These are phyloP conservation scores for Xylota segnis DNA, from an alignment of 2,888 invertebrate species.

Conservation along the genomic window DNA sequence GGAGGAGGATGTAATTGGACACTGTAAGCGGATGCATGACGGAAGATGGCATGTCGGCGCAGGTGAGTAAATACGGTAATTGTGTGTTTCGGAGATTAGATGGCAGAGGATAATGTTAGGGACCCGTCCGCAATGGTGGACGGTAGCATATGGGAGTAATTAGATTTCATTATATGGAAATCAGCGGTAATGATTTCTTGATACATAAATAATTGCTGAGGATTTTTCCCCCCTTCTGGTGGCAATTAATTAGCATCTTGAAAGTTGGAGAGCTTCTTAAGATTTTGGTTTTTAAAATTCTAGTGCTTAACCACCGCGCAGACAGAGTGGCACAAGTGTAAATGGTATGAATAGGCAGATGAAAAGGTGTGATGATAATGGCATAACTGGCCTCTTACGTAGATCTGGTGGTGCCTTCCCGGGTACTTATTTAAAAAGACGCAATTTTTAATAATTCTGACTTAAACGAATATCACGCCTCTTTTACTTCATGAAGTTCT, in stretches of 20 bases:
- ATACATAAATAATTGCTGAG: conserved; percentile 62
- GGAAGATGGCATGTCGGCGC: conserved; percentile 73
- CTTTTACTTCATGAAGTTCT: too few relatives aligned
- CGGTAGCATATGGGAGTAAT: conserved; percentile 49
- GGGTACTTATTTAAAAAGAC: too few relatives aligned
- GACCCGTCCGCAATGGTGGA: conserved; percentile 6
- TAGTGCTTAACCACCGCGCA: too few relatives aligned
- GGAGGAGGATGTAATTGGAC: conserved; percentile 69
- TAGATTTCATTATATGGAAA: conserved; percentile 48
- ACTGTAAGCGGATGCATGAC: conserved; percentile 72
- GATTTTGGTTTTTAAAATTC: too few relatives aligned
- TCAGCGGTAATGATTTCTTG: conserved; percentile 45
- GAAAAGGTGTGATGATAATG: too few relatives aligned
- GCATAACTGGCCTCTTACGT: too few relatives aligned
- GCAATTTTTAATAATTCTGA: too few relatives aligned
- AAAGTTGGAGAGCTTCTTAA: background rate
- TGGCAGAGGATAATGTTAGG: conserved; percentile 9
- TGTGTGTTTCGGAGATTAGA: conserved; percentile 36
- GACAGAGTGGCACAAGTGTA: too few relatives aligned
- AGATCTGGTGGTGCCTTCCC: too few relatives aligned
- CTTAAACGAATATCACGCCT: too few relatives aligned
- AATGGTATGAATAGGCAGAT: too few relatives aligned
- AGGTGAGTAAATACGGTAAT: conserved; percentile 75
- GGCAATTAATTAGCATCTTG: background rate
- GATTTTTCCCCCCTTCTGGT: background rate